phyloP scores from a whole-genome alignment of 2,797 vertebrate genomes.

The Champsocephalus gunnari region DNA sequence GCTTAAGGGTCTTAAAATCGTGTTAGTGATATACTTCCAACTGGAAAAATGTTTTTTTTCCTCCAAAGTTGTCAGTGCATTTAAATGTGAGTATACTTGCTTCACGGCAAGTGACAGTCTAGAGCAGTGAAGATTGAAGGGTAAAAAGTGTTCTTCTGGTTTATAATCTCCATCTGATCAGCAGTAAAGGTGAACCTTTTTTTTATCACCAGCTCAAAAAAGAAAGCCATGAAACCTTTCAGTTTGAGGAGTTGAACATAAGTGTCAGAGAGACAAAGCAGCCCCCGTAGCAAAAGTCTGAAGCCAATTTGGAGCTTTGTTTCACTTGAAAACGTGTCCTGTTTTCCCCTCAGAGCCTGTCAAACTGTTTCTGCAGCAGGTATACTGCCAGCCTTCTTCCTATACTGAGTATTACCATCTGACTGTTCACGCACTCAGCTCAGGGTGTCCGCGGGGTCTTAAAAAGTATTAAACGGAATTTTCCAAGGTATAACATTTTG shows the following conservation, averaged over 20 bases:
- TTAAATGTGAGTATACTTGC: neutral
- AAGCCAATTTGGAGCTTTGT: constrained; percentile 32
- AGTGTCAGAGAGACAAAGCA: constrained; percentile 17
- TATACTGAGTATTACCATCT: constrained; percentile 14
- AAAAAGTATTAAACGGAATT: too few species aligned
- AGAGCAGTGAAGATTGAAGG: neutral
- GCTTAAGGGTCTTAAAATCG: neutral
- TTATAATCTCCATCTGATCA: neutral
- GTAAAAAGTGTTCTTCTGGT: neutral
- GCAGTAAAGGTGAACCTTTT: neutral
- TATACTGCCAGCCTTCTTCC: constrained; percentile 30
- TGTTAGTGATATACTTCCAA: neutral
- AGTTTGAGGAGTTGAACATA: neutral
- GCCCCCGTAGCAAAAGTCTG: neutral
- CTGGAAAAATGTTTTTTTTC: neutral
- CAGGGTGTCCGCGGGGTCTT: too few species aligned
- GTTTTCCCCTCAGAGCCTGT: constrained; percentile 17
- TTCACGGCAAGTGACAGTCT: constrained; percentile 2
- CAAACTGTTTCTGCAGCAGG: constrained; percentile 15
- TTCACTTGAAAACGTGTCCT: constrained; percentile 29
- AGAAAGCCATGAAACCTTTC: neutral
- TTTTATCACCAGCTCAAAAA: constrained; percentile 6
- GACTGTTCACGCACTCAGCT: constrained; percentile 17
- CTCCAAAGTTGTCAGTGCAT: neutral
- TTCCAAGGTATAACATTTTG: too few species aligned